phyloP scores from a whole-genome alignment of 2,113 vertebrate species.

The Pluvialis apricaria region DNA sequence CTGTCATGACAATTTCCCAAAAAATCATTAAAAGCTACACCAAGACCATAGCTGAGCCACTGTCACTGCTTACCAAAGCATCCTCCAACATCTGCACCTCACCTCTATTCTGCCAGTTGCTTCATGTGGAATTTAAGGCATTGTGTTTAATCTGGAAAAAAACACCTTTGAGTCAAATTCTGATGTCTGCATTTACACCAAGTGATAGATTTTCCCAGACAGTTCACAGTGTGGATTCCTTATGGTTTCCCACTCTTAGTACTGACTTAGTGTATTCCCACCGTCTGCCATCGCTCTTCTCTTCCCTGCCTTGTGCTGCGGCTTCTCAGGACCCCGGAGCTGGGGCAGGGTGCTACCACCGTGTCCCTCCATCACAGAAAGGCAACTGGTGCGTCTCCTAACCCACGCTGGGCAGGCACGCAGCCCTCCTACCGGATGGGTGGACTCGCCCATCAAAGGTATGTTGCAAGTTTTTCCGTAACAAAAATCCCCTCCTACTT shows the following conservation, averaged over 20 bases:
- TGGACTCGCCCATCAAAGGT: background rate
- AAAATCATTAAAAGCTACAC: background rate
- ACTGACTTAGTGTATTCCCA: background rate
- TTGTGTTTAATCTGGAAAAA: background rate
- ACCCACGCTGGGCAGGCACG: accelerated
- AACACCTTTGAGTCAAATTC: background rate
- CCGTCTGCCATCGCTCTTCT: background rate
- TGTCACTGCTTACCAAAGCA: background rate
- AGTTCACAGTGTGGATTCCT: background rate
- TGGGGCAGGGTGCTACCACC: background rate
- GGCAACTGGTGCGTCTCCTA: background rate
- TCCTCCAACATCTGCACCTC: background rate
- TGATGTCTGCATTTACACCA: background rate
- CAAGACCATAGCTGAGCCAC: background rate
- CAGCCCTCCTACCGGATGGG: background rate
- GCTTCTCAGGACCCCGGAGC: background rate
- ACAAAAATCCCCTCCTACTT: background rate
- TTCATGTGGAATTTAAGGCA: background rate
- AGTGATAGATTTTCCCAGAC: background rate
- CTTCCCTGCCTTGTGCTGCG: background rate
- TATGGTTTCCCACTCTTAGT: background rate
- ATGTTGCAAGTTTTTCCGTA: background rate
- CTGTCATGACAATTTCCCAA: background rate
- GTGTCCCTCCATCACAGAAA: background rate
- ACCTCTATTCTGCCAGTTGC: background rate